Conservation (phyloP, 2,797 vertebrate species). For the Enteromius afrohamiltoni region DNA sequence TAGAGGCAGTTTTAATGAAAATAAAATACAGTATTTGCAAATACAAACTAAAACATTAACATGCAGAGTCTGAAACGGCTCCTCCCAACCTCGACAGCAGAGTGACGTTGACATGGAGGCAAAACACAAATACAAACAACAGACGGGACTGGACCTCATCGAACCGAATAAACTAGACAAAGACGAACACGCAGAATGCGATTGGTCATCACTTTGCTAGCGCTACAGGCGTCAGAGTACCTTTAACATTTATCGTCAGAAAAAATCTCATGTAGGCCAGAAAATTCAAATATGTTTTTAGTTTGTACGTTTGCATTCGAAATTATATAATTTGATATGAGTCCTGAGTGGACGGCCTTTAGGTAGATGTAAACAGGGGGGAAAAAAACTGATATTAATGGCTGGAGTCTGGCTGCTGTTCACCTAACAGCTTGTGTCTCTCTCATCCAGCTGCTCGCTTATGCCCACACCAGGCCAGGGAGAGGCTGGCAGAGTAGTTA, state of each 20-base stretch:
- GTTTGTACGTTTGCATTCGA: neutral
- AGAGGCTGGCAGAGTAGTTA: slow-evolving; percentile 38
- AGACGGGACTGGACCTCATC: slow-evolving; percentile 21
- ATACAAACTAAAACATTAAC: slow-evolving; percentile 88
- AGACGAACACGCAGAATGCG: slow-evolving; percentile 13
- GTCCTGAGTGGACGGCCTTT: slow-evolving; percentile 1
- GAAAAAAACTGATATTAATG: slow-evolving; percentile 9
- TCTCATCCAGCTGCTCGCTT: slow-evolving; percentile 33
- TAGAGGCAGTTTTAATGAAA: slow-evolving; percentile 95
- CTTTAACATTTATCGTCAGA: neutral
- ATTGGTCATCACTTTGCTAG: slow-evolving; percentile 29
- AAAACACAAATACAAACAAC: slow-evolving; percentile 54
- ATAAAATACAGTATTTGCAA: slow-evolving; percentile 90
- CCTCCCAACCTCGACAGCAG: slow-evolving; percentile 80
- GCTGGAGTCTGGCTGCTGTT: slow-evolving; percentile 33
- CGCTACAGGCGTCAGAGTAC: slow-evolving; percentile 31
- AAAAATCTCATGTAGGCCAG: slow-evolving; percentile 32
- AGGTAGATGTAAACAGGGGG: neutral
- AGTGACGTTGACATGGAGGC: slow-evolving; percentile 80
- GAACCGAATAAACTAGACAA: slow-evolving; percentile 32
- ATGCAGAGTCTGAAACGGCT: slow-evolving; percentile 85
- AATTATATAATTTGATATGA: slow-evolving; percentile 5
- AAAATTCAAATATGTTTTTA: neutral
- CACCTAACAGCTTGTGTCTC: slow-evolving; percentile 28
- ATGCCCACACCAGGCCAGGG: slow-evolving; percentile 36